Evolutionary conservation across 2,797 vertebrate genomes (phyloP), one percentile per base, ranked within the genome.

Genomic region (Eutrigla gurnardus): DNA sequence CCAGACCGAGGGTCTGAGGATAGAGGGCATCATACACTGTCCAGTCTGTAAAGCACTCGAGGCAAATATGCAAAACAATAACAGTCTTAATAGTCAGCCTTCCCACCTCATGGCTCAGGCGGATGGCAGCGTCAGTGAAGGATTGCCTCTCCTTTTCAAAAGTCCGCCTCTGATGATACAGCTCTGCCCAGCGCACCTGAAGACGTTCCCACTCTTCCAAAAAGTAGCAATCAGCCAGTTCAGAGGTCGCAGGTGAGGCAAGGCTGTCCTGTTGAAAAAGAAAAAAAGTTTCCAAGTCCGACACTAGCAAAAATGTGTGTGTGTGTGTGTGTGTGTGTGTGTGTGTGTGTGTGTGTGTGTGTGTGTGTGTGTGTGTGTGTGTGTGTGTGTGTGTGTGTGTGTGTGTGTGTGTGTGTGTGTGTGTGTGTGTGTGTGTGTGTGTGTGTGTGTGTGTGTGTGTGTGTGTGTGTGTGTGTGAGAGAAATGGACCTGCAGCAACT

Each of bases 121-220:
- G 87, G 68, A 96, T 95, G 39, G 95, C 95, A 0, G 95, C 96
- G 0, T 96, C 95, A 0, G 96, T 96, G 82, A 96, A 96, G 43
- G 91, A 89, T 61, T 90, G 75, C 39, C 95, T 87, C 86, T 96
- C 95, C 32, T 35, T 86, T 75, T 95, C 92, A 79, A 96, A 96
- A 14, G 88, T 92, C 72, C 70, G 73, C 85, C 73, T 94, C 85
- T 95, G 95, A 17, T 89, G 83, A 37, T 91, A 59, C 1, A 96
- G 84, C 78, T 93, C 85, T 1, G 55, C 84, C 80, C 86, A 84
- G 35, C 84, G 82, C 62, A 82, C 50, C 81, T 93, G 92, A 11
- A 96, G 91, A 67, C 84, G 92, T 58, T 95, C 93, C 93, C 95
- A 92, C 83, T 96, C 95, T 61, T 96, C 96, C 78, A 96, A 60